Conservation (phyloP, 1,140 invertebrate species). For the Watersipora subatra region DNA sequence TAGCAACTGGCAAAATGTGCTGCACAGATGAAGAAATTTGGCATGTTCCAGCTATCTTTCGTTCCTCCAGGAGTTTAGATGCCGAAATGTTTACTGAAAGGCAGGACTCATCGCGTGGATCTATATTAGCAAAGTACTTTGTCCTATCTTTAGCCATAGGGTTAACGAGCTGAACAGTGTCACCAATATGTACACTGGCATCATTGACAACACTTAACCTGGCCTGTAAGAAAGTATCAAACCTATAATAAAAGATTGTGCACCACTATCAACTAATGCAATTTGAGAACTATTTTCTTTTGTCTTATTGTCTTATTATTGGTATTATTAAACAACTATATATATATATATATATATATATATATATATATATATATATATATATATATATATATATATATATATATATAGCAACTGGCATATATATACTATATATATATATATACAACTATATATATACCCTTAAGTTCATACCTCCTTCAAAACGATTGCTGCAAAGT, state of each 20-base stretch:
- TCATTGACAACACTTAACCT: background rate
- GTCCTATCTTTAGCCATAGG: conserved; percentile 18
- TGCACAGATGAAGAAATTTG: conserved; percentile 15
- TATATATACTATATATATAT: too few species aligned
- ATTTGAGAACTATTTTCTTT: too few species aligned
- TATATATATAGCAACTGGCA: too few species aligned
- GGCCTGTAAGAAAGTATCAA: background rate
- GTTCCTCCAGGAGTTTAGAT: conserved; percentile 15
- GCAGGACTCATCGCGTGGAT: conserved; percentile 22
- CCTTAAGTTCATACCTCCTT: too few species aligned
- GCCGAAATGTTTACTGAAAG: conserved; percentile 16
- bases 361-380: too few species aligned
- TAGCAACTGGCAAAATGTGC: conserved; percentile 16
- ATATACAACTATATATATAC: too few species aligned
- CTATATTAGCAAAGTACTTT: conserved; percentile 19
- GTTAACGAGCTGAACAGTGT: conserved; percentile 16
- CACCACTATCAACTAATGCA: too few species aligned
- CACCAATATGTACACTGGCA: conserved; percentile 5
- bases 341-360: too few species aligned
- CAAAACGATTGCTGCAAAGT: background rate
- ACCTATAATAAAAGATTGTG: too few species aligned
- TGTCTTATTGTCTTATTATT: too few species aligned
- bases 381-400: too few species aligned
- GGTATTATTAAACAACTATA: too few species aligned
- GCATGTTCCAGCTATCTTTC: conserved; percentile 18